A percentile compares a stretch with the other conserved stretches of the same genome.
Evolutionary conservation across 2,113 vertebrate genomes (phyloP).

Genomic region (Thamnaconus septentrionalis): DNA sequence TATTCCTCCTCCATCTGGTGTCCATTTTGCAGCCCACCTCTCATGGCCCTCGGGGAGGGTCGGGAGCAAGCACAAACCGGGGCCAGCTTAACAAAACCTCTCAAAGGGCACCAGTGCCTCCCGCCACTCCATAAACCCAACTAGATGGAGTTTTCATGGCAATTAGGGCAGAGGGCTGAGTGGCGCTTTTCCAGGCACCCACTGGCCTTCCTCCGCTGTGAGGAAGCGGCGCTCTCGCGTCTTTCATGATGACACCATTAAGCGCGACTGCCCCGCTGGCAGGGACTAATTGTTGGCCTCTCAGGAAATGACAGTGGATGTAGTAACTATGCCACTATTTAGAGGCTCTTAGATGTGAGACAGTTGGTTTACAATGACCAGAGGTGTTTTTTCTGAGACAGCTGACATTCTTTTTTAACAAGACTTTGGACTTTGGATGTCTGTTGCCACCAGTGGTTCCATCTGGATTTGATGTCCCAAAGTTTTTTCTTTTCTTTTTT

Average conservation of each 20-base stretch:
- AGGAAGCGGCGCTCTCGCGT: slow-evolving; percentile 44
- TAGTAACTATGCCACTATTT: slow-evolving; percentile 38
- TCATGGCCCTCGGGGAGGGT: slow-evolving; percentile 39
- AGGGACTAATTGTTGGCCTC: slow-evolving; percentile 50
- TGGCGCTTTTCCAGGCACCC: slow-evolving; percentile 64
- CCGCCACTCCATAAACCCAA: slow-evolving; percentile 54
- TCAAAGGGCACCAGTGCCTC: slow-evolving; percentile 48
- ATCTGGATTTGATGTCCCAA: too few relatives aligned
- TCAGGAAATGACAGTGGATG: slow-evolving; percentile 52
- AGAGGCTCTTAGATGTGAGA: slow-evolving; percentile 45
- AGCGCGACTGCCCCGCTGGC: slow-evolving; percentile 36
- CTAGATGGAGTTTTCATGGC: slow-evolving; percentile 61
- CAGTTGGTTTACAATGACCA: slow-evolving; percentile 27
- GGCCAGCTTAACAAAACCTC: slow-evolving; percentile 62
- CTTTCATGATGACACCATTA: slow-evolving; percentile 67
- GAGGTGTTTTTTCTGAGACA: slow-evolving; percentile 3
- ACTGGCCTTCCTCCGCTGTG: slow-evolving; percentile 54
- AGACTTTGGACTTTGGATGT: neutral
- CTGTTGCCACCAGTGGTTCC: neutral
- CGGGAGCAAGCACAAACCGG: slow-evolving; percentile 16
- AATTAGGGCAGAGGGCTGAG: slow-evolving; percentile 64
- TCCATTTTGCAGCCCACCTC: slow-evolving; percentile 57
- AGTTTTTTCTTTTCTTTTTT: too few relatives aligned
- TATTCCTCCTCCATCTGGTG: slow-evolving; percentile 56
- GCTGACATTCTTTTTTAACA: neutral